Evolutionary conservation across 2,113 vertebrate genomes (phyloP), one percentile per base, ranked within the genome.

Genomic region (Bucco capensis): DNA sequence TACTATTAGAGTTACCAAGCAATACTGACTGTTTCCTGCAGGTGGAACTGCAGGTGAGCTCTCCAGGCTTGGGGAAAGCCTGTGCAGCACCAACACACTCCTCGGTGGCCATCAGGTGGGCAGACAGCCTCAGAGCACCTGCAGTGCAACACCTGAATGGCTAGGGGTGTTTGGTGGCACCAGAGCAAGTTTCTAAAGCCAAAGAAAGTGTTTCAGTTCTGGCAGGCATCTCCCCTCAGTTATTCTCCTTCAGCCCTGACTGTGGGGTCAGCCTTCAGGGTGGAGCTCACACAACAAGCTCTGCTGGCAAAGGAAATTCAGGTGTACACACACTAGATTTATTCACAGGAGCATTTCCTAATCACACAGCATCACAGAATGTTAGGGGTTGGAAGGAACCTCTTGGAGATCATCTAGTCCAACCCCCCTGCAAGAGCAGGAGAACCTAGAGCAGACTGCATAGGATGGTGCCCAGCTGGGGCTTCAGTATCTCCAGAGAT

Each of bases 81-180:
- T 58, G 14, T 16, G 33, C 28, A 53, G 22, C 56, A 58, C 33
- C 14, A 16, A 23, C 17, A 23, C 17, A 22, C 4, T 88, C 42
- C 89, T 70, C 8, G 61, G 87, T 30, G 77, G 93, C 93, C 92
- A 91, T 8, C 92, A 92, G 92, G 56, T 3, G 89, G 93, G 82
- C 92, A 91, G 51, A 86, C 2, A 66, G 57, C 33, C 92, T 88
- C 89, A 94, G 74, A 75, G 84, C 87, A 91, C 61, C 89, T 19
- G 75, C 11, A 75, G 25, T 2, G 35, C 79, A 35, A 1, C 79
- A 44, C 86, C 66, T 8, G 18, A 0, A 64, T 53, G 33, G 19
- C 53, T 46, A 0, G 0, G 0, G 8, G 44, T 8, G 7, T 7
- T 12, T 28, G 35, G 0, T 12, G 50, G 0, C 51, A 16, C 25